Base-by-base conservation (phyloP, 2,797 vertebrate genomes). In the Hippoglossus hippoglossus region DNA sequence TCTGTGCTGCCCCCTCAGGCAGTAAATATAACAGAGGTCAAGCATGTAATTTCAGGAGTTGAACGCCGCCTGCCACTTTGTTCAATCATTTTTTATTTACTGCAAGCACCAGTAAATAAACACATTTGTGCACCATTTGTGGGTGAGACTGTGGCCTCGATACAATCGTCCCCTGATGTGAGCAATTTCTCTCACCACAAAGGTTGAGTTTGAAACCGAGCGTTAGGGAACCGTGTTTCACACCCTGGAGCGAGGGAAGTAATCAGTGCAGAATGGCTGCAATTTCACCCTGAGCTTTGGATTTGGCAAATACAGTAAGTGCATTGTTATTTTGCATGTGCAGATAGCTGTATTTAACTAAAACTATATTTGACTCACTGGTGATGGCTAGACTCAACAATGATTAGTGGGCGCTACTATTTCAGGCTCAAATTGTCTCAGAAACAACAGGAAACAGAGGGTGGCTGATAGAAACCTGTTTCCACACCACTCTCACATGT, bases 401-500 rank as follows among this genome's bases (percentile, higher is more conserved):
- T 49, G n/a, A 71, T 83, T 80, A 84, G 83, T 53, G 79, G 82
- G 58, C 73, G 62, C 72, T 80, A 75, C 77, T 90, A 85, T 91
- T 90, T 85, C 85, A 73, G 81, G 74, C 67, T 53, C 28, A 77
- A 75, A 79, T 74, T 74, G 87, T 88, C 80, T 89, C 78, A 84
- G 88, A 83, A 93, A 93, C 87, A 94, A 93, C 91, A 95, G 94
- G 95, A 94, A 94, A 87, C 88, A 89, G 93, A 81, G 85, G 89
- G 85, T 69, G 73, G 83, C 78, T 89, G 92, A 91, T 89, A 88
- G 75, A 91, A 93, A 82, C 81, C 65, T 81, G 80, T 90, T 92
- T 91, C 94, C 91, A 93, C 82, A 83, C 89, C 89, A 81, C 88
- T 86, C 93, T 92, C 65, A 85, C 86, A 83, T 88, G 85, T 90